phyloP scores from a whole-genome alignment of 2,113 vertebrate genomes.

The Peromyscus californicus region DNA sequence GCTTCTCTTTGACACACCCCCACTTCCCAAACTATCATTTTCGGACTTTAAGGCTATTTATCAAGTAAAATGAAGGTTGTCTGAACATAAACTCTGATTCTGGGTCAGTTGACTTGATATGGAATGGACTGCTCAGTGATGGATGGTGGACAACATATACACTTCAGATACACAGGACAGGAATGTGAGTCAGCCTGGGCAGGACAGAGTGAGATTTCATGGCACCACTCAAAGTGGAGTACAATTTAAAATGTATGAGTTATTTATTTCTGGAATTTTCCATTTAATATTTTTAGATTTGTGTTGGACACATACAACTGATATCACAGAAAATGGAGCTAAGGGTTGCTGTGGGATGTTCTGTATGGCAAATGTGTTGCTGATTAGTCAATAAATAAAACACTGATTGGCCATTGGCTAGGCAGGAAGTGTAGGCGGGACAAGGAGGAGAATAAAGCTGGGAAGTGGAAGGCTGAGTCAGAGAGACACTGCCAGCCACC shows the following conservation, averaged over 20 bases:
- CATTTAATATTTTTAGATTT: not conserved
- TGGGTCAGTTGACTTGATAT: not conserved
- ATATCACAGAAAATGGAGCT: not conserved
- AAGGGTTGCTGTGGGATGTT: too few relatives aligned
- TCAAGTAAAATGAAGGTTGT: not conserved
- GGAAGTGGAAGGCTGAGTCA: too few relatives aligned
- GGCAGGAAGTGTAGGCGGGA: too few relatives aligned
- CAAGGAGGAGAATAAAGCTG: too few relatives aligned
- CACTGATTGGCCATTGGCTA: too few relatives aligned
- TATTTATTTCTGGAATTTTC: not conserved
- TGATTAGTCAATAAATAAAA: too few relatives aligned
- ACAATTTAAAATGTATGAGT: not conserved
- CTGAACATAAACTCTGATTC: not conserved
- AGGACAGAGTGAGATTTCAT: not conserved
- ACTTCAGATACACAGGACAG: not conserved
- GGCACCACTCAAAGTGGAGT: not conserved
- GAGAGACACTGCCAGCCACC: too few relatives aligned
- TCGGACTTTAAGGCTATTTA: not conserved
- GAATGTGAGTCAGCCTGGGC: not conserved
- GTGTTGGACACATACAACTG: not conserved
- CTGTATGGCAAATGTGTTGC: too few relatives aligned
- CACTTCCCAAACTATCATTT: not conserved
- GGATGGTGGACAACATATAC: too few relatives aligned
- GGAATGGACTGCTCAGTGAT: not conserved
- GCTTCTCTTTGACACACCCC: not conserved